These are phyloP conservation scores for Amiota minor DNA, from an alignment of 2,888 invertebrate species.

Conservation along the genomic window DNA sequence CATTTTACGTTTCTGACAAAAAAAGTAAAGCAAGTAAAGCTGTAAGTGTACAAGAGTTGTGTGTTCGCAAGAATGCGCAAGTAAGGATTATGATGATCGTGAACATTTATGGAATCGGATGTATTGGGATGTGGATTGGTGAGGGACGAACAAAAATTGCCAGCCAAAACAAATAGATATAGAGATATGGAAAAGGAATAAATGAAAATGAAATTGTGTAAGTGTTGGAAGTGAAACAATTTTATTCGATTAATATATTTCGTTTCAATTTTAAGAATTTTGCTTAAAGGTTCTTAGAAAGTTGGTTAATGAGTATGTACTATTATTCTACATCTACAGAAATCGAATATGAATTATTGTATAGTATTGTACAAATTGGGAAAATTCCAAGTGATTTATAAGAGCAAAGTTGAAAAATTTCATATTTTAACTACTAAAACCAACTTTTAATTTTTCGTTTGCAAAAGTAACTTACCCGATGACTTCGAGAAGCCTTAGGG, in stretches of 20 bases:
- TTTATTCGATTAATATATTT: constrained; percentile 63
- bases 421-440: constrained; percentile 32
- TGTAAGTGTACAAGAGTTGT: constrained; percentile 67
- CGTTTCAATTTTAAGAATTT: constrained; percentile 37
- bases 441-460: constrained; percentile 29
- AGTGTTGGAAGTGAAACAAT: constrained; percentile 53
- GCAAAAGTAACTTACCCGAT: constrained; percentile 82
- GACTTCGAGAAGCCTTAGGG: constrained; percentile 95
- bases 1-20: constrained; percentile 95
- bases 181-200: constrained; percentile 36
- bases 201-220: constrained; percentile 30
- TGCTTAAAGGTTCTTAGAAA: constrained; percentile 24
- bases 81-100: constrained; percentile 21
- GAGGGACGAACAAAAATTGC: neutral
- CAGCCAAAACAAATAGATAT: constrained; percentile 29
- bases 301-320: constrained; percentile 42
- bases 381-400: neutral
- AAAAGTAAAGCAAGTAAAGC: constrained; percentile 74
- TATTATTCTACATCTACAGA: neutral
- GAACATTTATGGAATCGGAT: neutral
- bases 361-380: neutral
- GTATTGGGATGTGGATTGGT: constrained; percentile 1
- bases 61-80: constrained; percentile 12
- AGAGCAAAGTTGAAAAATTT: neutral
- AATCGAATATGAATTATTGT: neutral